Base-by-base conservation (phyloP, 2,797 vertebrate species). In the Brachyalestes nurse region DNA sequence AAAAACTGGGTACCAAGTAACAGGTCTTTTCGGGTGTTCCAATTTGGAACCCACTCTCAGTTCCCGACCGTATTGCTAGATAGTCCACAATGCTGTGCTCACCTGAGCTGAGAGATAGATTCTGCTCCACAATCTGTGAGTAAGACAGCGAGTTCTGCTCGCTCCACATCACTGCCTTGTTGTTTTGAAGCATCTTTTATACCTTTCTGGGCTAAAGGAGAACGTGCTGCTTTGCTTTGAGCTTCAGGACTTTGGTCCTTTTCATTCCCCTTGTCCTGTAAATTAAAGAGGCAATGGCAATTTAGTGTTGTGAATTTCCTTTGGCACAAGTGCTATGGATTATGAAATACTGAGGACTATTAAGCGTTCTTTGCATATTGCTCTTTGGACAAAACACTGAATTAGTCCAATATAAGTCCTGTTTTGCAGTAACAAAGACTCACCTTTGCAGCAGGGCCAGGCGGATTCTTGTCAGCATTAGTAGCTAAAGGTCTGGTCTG, bases 21-120 rank as follows among this genome's bases (percentile, higher is more conserved):
- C 28, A 28, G 28, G 28, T 28, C 1, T 3, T 28, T 28, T 28
- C 28, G 3, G 28, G 1, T 28, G 28, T 28, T 28, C 28, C 3
- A 28, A 28, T 28, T 28, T 28, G 28, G 1, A 1, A 28, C 28
- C 28, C 28, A 28, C 28, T 28, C 3, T 28, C 28, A 28, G 28
- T 28, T 28, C 28, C 3, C 28, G 3, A 28, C 28, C 28, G 28
- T 28, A 28, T 28, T 28, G 28, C 28, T 28, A 28, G 28, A 28
- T 1, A 38, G 25, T 34, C 14, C 14, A 34, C 4, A 64, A 14
- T 49, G 51, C 4, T 16, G 14, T 72, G 74, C 71, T 77, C 66
- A 99, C 97, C 94, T 94, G 66, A 95, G 93, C 60, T 94, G 93
- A 73, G 88, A 90, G 6, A 92, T 84, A 53, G 92, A 91, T 38